phyloP scores from a whole-genome alignment of 2,113 vertebrate genomes.

The Etheostoma spectabile region DNA sequence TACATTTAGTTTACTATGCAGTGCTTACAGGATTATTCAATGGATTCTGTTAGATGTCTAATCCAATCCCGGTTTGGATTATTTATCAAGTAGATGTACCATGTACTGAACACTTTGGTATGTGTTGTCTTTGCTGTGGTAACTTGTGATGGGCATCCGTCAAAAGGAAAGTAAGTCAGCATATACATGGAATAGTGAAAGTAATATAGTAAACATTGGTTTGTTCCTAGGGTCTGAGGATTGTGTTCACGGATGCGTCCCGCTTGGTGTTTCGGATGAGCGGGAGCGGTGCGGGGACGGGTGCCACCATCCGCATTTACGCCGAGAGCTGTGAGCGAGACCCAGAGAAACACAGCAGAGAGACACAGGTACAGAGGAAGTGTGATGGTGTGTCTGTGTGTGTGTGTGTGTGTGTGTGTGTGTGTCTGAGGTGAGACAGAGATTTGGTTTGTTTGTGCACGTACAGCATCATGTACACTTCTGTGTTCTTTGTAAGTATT shows the following conservation, averaged over 20 bases:
- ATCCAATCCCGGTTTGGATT: no score
- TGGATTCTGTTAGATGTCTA: no score
- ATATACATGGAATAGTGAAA: neutral
- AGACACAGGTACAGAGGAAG: slow-evolving; percentile 90
- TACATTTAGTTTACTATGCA: neutral
- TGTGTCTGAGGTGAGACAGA: neutral
- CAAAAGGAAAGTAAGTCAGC: neutral
- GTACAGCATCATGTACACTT: neutral
- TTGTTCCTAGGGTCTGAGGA: slow-evolving; percentile 89
- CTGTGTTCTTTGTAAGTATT: neutral
- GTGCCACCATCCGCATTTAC: slow-evolving; percentile 93
- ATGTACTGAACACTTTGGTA: neutral
- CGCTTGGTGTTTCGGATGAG: slow-evolving; percentile 95
- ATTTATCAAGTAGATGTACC: neutral
- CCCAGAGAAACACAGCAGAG: slow-evolving; percentile 91
- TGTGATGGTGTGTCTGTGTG: neutral
- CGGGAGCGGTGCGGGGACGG: slow-evolving; percentile 89
- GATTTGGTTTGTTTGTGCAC: neutral
- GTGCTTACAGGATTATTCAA: no score
- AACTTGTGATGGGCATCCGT: neutral
- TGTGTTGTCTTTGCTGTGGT: no score
- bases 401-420: slow-evolving; percentile 5
- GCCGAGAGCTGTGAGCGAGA: slow-evolving; percentile 96
- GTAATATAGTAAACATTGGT: neutral
- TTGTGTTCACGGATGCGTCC: slow-evolving; percentile 92